Conservation (phyloP, 1,140 invertebrate genomes). For the Tetragnatha versicolor region DNA sequence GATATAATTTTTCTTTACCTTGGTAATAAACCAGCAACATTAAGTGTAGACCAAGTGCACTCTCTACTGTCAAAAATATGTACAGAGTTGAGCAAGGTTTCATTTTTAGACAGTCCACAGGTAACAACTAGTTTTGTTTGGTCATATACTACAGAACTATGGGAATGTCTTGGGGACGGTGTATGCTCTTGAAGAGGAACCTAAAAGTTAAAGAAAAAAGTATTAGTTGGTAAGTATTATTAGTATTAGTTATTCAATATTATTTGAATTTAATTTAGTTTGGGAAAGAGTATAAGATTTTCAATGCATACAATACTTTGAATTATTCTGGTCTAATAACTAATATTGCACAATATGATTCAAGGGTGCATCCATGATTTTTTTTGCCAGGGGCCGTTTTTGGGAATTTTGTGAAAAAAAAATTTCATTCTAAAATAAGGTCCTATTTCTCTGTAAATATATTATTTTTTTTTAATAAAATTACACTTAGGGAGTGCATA, state of each 20-base stretch:
- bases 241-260: no score
- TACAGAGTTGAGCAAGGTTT: slow-evolving; percentile 60
- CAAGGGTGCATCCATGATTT: no score
- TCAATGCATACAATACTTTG: background rate
- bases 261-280: background rate
- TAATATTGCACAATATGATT: no score
- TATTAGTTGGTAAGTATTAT: no score
- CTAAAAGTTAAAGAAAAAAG: background rate
- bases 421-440: no score
- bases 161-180: slow-evolving; percentile 61
- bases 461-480: no score
- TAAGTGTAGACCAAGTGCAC: slow-evolving; percentile 58
- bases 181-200: background rate
- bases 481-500: no score
- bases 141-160: slow-evolving; percentile 60
- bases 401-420: no score
- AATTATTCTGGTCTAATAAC: no score
- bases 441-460: no score
- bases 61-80: slow-evolving; percentile 60
- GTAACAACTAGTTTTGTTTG: slow-evolving; percentile 61
- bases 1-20: no score
- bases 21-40: slow-evolving; percentile 57
- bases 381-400: no score
- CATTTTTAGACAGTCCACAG: slow-evolving; percentile 63
- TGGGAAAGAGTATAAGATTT: background rate